Conservation (phyloP, 2,888 invertebrate species). For the Parelbella ahira region DNA sequence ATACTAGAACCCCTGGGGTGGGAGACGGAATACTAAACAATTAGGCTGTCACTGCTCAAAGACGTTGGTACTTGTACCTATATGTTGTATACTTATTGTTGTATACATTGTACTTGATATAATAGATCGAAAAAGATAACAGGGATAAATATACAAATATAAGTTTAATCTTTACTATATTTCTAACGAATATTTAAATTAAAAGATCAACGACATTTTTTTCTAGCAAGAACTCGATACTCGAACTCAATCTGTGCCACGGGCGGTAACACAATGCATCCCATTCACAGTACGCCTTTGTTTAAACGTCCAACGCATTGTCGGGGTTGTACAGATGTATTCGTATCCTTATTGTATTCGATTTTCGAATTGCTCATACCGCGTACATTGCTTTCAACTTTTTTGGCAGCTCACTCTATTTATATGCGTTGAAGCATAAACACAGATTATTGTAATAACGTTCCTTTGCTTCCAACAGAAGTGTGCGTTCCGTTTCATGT, state of each 20-base stretch:
- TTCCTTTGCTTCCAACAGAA: slow-evolving; percentile 10
- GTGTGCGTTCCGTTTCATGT: slow-evolving; percentile 1
- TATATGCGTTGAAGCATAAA: slow-evolving; percentile 10
- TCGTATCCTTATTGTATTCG: slow-evolving; percentile 18
- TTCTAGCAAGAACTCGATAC: slow-evolving; percentile 20
- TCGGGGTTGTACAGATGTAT: slow-evolving; percentile 23
- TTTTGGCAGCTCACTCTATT: slow-evolving; percentile 11
- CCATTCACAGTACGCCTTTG: slow-evolving; percentile 22
- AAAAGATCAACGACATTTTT: slow-evolving; percentile 15
- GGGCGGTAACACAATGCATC: slow-evolving; percentile 24
- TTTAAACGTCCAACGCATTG: slow-evolving; percentile 22
- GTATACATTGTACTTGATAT: no score
- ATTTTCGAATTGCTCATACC: slow-evolving; percentile 18
- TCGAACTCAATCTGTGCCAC: slow-evolving; percentile 13
- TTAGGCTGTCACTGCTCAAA: no score
- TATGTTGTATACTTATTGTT: no score
- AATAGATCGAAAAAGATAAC: no score
- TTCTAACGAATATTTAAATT: slow-evolving; percentile 5
- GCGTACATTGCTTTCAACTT: slow-evolving; percentile 12
- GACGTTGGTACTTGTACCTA: no score
- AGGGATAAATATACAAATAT: no score
- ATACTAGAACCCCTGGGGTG: no score
- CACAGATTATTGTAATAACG: slow-evolving; percentile 14
- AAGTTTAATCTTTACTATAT: no score
- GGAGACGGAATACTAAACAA: no score